Percentiles rank a stretch among this genome's conserved stretches.
Evolutionary conservation across 2,113 vertebrate species (phyloP).

Genomic region (Ursus arctos): DNA sequence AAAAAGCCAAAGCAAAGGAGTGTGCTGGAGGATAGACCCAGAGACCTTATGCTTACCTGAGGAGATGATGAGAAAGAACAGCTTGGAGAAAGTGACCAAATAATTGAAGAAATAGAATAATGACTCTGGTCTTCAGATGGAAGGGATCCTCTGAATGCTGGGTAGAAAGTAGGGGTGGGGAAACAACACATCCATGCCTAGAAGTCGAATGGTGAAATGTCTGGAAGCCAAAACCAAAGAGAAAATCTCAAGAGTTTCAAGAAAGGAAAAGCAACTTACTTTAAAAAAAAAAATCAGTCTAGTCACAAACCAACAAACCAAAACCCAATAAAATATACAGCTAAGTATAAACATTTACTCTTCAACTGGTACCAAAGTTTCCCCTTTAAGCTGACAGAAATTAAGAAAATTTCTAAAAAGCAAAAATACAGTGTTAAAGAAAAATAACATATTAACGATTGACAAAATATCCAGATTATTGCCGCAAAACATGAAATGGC

Average conservation of each 20-base stretch:
- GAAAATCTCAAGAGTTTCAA: not conserved
- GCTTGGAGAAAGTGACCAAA: not conserved
- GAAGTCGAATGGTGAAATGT: not conserved
- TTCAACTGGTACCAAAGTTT: not conserved
- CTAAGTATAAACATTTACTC: not conserved
- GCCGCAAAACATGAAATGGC: not conserved
- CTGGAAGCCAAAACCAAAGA: not conserved
- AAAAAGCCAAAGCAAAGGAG: not conserved
- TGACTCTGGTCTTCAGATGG: not conserved
- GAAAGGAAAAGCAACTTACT: not conserved
- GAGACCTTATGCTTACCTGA: not conserved
- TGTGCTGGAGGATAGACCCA: not conserved
- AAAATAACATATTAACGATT: not conserved
- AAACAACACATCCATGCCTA: not conserved
- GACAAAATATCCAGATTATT: not conserved
- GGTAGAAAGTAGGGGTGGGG: not conserved
- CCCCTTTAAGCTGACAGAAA: not conserved
- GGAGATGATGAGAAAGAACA: not conserved
- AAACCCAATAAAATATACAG: not conserved
- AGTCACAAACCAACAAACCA: not conserved
- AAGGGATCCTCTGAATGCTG: not conserved
- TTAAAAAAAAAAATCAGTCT: not conserved
- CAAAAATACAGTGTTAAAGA: not conserved
- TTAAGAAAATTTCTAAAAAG: not conserved
- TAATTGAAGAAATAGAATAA: not conserved